Conservation (phyloP, 2,888 invertebrate species). For the Dasysyrphus tricinctus region DNA sequence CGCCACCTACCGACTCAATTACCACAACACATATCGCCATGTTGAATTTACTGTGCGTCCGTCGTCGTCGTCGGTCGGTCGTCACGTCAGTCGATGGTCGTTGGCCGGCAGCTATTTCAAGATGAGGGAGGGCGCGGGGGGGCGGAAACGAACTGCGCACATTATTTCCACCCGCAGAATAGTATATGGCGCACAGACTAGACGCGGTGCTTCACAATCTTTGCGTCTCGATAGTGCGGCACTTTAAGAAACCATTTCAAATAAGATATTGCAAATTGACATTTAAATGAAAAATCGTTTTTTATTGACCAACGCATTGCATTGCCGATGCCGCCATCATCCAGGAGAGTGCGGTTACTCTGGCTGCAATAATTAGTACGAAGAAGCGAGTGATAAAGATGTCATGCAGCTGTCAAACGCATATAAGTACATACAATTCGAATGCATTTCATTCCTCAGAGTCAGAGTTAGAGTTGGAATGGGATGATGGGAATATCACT, state of each 20-base stretch:
- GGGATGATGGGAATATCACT: conserved; percentile 50
- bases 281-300: conserved; percentile 76
- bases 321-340: not conserved
- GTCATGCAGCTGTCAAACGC: conserved; percentile 69
- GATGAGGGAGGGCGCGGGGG: not conserved
- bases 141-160: conserved; percentile 4
- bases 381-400: conserved; percentile 71
- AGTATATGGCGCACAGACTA: not conserved
- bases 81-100: not conserved
- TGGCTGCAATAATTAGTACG: conserved; percentile 68
- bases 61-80: not conserved
- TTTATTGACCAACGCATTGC: conserved; percentile 50
- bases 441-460: conserved; percentile 47
- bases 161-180: conserved; percentile 29
- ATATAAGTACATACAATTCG: conserved; percentile 1
- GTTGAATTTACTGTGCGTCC: not conserved
- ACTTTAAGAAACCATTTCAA: conserved; percentile 75
- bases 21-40: conserved; percentile 54
- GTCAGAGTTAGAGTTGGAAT: conserved; percentile 8
- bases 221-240: conserved; percentile 64
- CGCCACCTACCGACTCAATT: conserved; percentile 75
- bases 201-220: conserved; percentile 42
- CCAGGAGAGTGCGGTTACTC: conserved; percentile 37
- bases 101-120: not conserved
- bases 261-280: conserved; percentile 76